Percentiles rank a stretch among this genome's conserved stretches.
These are phyloP conservation scores for Eupithecia pulchellata DNA, from an alignment of 2,888 invertebrate species.

Conservation along the genomic window DNA sequence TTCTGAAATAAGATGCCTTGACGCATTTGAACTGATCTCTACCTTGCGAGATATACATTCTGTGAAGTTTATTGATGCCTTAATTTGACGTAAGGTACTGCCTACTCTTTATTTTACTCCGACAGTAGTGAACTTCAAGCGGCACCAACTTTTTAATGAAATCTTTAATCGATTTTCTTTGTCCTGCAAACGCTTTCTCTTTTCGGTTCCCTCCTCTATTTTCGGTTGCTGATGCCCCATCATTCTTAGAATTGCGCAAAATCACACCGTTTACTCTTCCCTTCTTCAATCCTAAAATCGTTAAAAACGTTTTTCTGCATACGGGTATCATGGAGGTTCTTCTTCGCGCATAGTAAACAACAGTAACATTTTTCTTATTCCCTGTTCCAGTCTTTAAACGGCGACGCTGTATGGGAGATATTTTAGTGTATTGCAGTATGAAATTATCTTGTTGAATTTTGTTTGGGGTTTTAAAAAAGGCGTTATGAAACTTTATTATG, in stretches of 20 bases:
- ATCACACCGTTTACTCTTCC: no score
- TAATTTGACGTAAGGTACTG: slow-evolving; percentile 41
- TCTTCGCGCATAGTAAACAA: slow-evolving; percentile 11
- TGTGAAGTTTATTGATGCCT: slow-evolving; percentile 39
- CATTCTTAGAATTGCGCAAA: neutral
- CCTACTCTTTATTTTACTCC: slow-evolving; percentile 36
- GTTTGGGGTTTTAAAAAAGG: neutral
- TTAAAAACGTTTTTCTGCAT: slow-evolving; percentile 5
- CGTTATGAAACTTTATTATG: slow-evolving; percentile 2
- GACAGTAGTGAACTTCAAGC: slow-evolving; percentile 43
- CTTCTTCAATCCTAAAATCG: neutral
- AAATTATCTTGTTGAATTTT: slow-evolving; percentile 10
- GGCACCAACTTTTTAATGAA: slow-evolving; percentile 40
- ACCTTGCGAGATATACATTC: slow-evolving; percentile 38
- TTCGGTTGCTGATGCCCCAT: slow-evolving; percentile 46
- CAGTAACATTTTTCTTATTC: neutral
- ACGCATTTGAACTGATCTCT: slow-evolving; percentile 22
- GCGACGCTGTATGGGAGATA: no score
- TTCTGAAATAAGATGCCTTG: slow-evolving; percentile 42
- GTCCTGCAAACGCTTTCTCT: slow-evolving; percentile 11
- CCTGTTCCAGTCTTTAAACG: neutral
- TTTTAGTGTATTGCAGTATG: neutral
- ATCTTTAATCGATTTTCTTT: slow-evolving; percentile 38
- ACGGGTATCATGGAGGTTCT: slow-evolving; percentile 2
- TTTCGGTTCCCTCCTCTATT: slow-evolving; percentile 41